Evolutionary conservation across 2,888 invertebrate genomes (phyloP).

Genomic region (Chrysina gloriosa): DNA sequence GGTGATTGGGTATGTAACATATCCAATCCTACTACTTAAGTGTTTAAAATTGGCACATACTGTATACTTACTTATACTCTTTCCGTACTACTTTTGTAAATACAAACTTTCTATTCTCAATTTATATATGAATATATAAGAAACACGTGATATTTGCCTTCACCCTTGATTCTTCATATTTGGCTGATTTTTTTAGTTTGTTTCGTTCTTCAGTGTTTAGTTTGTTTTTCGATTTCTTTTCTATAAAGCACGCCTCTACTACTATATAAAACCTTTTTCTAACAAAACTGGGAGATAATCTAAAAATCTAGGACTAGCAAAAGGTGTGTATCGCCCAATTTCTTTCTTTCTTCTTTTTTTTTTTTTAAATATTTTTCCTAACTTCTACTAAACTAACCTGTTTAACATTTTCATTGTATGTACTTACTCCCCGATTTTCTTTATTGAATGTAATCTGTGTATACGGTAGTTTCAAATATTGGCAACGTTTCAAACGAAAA

Average conservation of each 20-base stretch:
- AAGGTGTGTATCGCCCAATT: slow-evolving; percentile 14
- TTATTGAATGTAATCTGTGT: neutral
- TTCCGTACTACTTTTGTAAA: slow-evolving; percentile 6
- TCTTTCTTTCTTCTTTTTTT: neutral
- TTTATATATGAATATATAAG: slow-evolving; percentile 2
- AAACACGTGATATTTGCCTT: slow-evolving; percentile 31
- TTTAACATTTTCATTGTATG: too few relatives aligned
- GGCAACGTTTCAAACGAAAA: slow-evolving; percentile 1
- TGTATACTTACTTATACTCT: too few relatives aligned
- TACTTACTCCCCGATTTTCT: too few relatives aligned
- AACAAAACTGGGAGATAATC: neutral
- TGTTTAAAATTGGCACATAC: too few relatives aligned
- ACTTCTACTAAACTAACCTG: too few relatives aligned
- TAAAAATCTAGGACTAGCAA: neutral
- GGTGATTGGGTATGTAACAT: neutral
- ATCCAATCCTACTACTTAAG: too few relatives aligned
- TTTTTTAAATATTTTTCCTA: neutral
- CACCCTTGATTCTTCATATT: slow-evolving; percentile 21
- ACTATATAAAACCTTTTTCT: neutral
- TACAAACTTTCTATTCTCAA: neutral
- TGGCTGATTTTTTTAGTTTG: neutral
- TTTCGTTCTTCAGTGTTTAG: neutral
- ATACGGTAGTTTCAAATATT: too few relatives aligned
- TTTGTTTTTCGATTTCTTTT: slow-evolving; percentile 2
- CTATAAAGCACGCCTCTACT: slow-evolving; percentile 1